Conservation (phyloP, 2,113 vertebrate species). For the Phoenicopterus ruber region DNA sequence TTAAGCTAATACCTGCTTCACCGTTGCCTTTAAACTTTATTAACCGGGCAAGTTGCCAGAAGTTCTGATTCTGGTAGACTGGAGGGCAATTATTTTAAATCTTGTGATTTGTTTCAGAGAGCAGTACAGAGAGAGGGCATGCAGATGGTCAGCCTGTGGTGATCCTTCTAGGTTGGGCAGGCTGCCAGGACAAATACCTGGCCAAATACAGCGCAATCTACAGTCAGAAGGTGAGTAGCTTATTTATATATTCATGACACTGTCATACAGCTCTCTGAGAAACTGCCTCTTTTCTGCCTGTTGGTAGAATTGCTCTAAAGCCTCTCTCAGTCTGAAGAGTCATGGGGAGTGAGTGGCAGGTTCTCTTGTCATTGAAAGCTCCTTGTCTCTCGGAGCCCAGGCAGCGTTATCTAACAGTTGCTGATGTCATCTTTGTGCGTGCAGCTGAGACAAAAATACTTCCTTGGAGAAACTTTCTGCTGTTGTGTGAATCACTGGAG, state of each 20-base stretch:
- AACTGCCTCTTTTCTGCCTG: background rate
- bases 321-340: background rate
- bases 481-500: background rate
- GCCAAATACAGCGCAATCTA: slow-evolving; percentile 94
- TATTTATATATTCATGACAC: background rate
- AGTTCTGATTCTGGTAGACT: background rate
- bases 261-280: background rate
- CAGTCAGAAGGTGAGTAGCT: slow-evolving; percentile 81
- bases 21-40: background rate
- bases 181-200: slow-evolving; percentile 89
- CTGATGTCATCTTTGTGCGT: background rate
- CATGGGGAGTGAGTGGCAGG: background rate
- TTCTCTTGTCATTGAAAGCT: background rate
- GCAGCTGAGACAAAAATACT: background rate
- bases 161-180: slow-evolving; percentile 95
- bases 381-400: background rate
- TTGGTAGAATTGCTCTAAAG: background rate
- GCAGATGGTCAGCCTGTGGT: slow-evolving; percentile 79
- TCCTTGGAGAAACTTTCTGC: background rate
- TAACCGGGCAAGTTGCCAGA: background rate
- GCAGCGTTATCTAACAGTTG: background rate
- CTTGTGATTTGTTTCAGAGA: slow-evolving; percentile 52
- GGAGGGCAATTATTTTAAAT: background rate
- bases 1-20: background rate
- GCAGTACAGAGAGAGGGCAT: slow-evolving; percentile 20